Percentiles rank a stretch among this genome's conserved stretches.
phyloP scores from a whole-genome alignment of 2,888 invertebrate genomes.

The Cerastoderma edule region DNA sequence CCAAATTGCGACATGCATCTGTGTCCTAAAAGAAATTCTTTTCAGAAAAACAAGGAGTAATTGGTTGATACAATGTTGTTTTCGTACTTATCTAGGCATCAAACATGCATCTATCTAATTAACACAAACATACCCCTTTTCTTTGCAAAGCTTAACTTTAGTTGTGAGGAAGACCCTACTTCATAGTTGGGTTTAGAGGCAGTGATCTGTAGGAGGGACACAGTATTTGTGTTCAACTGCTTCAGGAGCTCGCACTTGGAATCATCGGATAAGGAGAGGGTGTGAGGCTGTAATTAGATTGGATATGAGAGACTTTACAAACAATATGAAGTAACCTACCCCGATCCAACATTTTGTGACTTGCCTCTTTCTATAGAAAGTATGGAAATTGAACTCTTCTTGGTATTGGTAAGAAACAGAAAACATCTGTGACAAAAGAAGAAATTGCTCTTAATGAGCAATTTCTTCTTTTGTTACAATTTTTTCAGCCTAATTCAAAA shows the following conservation, averaged over 20 bases:
- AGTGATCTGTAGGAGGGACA: slow-evolving; percentile 61
- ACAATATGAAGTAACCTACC: too few relatives aligned
- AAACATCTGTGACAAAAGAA: not conserved
- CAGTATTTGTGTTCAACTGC: slow-evolving; percentile 48
- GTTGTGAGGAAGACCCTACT: slow-evolving; percentile 79
- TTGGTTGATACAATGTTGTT: too few relatives aligned
- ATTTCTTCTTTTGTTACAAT: not conserved
- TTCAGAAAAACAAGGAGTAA: too few relatives aligned
- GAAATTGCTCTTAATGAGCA: slow-evolving; percentile 9
- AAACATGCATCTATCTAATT: not conserved
- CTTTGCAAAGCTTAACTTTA: slow-evolving; percentile 74
- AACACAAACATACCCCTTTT: slow-evolving; percentile 60
- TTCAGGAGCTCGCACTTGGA: slow-evolving; percentile 53
- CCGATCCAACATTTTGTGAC: too few relatives aligned
- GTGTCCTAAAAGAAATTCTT: too few relatives aligned
- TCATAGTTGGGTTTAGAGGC: slow-evolving; percentile 81
- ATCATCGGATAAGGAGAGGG: slow-evolving; percentile 64
- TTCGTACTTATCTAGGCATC: not conserved
- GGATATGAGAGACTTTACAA: too few relatives aligned
- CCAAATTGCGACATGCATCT: too few relatives aligned
- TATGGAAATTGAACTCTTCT: too few relatives aligned
- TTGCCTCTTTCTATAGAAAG: too few relatives aligned
- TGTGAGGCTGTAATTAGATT: slow-evolving; percentile 65
- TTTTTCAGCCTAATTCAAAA: too few relatives aligned
- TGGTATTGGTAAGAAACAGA: too few relatives aligned